Base-by-base conservation (phyloP, 2,113 vertebrate genomes). In the Canis aureus region DNA sequence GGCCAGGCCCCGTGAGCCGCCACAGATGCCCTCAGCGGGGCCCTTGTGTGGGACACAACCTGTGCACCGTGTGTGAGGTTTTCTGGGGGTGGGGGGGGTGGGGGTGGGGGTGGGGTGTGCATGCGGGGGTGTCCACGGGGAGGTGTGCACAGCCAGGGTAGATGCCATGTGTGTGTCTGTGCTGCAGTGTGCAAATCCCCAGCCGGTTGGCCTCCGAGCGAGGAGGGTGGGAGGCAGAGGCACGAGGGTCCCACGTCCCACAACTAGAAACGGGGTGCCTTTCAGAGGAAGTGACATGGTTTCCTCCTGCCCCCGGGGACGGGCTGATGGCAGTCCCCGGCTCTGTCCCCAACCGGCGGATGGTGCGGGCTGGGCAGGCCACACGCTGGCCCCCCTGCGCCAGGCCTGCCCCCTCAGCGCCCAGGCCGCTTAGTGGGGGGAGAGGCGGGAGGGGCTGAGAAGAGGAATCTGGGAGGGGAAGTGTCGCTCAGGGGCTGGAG, bases 311-410 rank as follows among this genome's bases (percentile, higher is more conserved):
- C 16, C 23, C 29, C 53, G 57, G 19, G 0, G 5, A 25, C 8
- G 12, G 49, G 16, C 60, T 0, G 38, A 15, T 13, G 2, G 1
- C 5, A 55, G 80, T 1, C 79, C 49, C 51, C 3, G 69, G 12
- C 2, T 12, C 4, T 62, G 6, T 35, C 11, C 0, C 5, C 5
- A n/a, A 79, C 0, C 0, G 23, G 32, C 49, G 2, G 60, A 3
- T 1, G 23, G 60, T 59, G n/a, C 49, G 7, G 1, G 66, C 1
- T 0, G 32, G 32, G 6, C 49, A 11, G 20, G 49, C 60, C 66
- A 2, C 60, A 55, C 7, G 23, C 32, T 19, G 74, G 35, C 59
- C 49, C 5, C 27, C 49, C 51, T 67, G 23, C 12, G 1, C 8
- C 3, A 55, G 71, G 35, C 71, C 38, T 23, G 11, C 38, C 11